phyloP scores from a whole-genome alignment of 2,797 vertebrate genomes.

The Macrochelys suwanniensis region DNA sequence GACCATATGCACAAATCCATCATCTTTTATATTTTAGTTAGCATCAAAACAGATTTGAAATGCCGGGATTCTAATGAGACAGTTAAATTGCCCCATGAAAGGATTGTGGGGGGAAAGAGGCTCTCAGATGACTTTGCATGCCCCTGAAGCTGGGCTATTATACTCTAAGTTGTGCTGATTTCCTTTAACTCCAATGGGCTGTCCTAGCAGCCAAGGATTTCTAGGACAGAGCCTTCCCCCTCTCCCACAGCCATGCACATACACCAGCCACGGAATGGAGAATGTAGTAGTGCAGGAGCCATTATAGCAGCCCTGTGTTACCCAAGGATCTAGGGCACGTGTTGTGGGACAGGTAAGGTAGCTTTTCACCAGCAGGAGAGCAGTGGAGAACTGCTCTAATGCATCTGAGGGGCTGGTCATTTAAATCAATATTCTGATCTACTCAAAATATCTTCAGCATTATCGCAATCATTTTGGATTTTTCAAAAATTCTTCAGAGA shows the following conservation, averaged over 20 bases:
- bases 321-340: neutral
- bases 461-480: neutral
- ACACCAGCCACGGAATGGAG: neutral
- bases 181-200: neutral
- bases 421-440: neutral
- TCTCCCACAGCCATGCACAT: too few relatives aligned
- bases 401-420: neutral
- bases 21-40: neutral
- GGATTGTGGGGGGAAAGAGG: too few relatives aligned
- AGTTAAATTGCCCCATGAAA: too few relatives aligned
- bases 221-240: too few relatives aligned
- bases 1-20: neutral
- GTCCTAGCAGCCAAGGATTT: too few relatives aligned
- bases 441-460: neutral
- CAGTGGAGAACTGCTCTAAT: neutral
- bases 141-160: neutral
- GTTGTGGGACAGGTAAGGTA: neutral
- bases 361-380: too few relatives aligned
- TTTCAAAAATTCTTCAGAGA: neutral
- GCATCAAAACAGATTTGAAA: neutral
- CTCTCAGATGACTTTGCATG: too few relatives aligned
- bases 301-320: neutral
- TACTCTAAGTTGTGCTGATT: neutral
- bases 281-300: neutral
- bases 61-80: too few relatives aligned